Conservation (phyloP, 2,888 invertebrate genomes). For the Ochlodes sylvanus region DNA sequence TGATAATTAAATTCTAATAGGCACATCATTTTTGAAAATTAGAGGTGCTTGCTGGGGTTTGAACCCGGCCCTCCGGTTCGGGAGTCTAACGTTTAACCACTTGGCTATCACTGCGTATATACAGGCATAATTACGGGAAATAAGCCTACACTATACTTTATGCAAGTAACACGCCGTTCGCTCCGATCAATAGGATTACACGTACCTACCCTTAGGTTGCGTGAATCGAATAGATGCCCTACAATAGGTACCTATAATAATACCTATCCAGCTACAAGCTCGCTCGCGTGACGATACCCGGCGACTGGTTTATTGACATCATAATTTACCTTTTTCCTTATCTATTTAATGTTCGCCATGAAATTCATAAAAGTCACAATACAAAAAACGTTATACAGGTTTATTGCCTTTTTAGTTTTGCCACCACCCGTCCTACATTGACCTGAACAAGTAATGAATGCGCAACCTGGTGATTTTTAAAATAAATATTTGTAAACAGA, state of each 20-base stretch:
- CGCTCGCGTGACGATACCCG: slow-evolving; percentile 45
- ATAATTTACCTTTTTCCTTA: slow-evolving; percentile 44
- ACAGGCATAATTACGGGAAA: neutral
- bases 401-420: slow-evolving; percentile 33
- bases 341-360: slow-evolving; percentile 44
- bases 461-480: neutral
- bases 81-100: too few species aligned
- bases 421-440: slow-evolving; percentile 17
- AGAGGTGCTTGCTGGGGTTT: too few species aligned
- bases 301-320: slow-evolving; percentile 45
- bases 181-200: slow-evolving; percentile 49
- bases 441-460: slow-evolving; percentile 22
- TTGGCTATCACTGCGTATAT: too few species aligned
- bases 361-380: slow-evolving; percentile 41
- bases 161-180: slow-evolving; percentile 21
- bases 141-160: slow-evolving; percentile 18
- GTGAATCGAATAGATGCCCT: slow-evolving; percentile 46
- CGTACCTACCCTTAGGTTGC: slow-evolving; percentile 45
- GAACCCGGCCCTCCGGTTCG: too few species aligned
- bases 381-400: slow-evolving; percentile 34
- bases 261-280: slow-evolving; percentile 20
- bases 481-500: neutral
- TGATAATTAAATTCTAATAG: too few species aligned
- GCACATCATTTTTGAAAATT: too few species aligned
- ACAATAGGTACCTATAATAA: slow-evolving; percentile 38